Percentiles rank a stretch among this genome's conserved stretches.
phyloP scores from a whole-genome alignment of 2,113 vertebrate genomes.

The Pycnonotus jocosus region DNA sequence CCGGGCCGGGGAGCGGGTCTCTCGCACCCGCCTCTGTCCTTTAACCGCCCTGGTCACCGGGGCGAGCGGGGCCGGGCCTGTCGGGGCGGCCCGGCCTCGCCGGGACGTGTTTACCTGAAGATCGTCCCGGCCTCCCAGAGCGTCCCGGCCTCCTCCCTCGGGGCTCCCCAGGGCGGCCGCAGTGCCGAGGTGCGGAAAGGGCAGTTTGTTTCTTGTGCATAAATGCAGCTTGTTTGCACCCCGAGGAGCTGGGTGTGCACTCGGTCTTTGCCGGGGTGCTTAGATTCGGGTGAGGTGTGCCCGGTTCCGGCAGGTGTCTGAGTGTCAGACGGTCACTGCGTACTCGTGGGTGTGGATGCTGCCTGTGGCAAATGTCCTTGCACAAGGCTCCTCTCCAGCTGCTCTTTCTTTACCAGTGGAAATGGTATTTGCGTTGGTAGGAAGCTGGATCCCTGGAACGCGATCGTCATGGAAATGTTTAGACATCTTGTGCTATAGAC shows the following conservation, averaged over 20 bases:
- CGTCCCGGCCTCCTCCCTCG: background rate
- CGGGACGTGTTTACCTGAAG: background rate
- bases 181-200: background rate
- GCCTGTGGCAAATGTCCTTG: background rate
- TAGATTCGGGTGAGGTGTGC: fast-evolving
- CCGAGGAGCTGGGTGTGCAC: fast-evolving
- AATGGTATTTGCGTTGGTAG: fast-evolving
- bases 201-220: fast-evolving
- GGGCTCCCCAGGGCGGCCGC: background rate
- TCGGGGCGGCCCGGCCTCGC: background rate
- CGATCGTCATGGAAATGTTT: fast-evolving
- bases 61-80: background rate
- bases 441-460: background rate
- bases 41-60: background rate
- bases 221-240: fast-evolving
- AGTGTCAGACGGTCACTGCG: fast-evolving
- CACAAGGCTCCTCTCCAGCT: too few species aligned
- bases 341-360: fast-evolving
- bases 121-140: background rate
- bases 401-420: fast-evolving
- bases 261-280: fast-evolving
- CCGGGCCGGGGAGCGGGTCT: background rate
- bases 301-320: background rate
- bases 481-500: background rate
- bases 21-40: background rate